Base-by-base conservation (phyloP, 2,888 invertebrate species). In the Gonocerus acuteangulatus region DNA sequence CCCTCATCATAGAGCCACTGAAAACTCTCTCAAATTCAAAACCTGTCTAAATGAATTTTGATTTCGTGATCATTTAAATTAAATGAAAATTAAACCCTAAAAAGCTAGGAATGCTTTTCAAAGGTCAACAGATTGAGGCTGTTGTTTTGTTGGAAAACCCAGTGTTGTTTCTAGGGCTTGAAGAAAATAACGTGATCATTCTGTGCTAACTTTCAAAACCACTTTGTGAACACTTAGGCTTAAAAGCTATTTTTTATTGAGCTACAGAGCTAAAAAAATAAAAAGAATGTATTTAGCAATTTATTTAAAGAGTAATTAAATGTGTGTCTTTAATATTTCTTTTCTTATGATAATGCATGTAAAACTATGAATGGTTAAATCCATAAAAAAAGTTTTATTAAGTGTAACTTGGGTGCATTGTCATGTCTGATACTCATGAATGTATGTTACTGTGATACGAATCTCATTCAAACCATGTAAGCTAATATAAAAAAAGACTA, bases 21-120 rank as follows among this genome's bases (percentile, higher is more conserved):
- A 65, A 65, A 48, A 62, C 60, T 15, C 49, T 65, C 16, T 60
- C 62, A 0, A 65, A 65, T 23, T 56, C 64, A 34, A 64, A 64
- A 52, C 64, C 64, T 27, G 47, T 63, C 44, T 63, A 61, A 61
- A 42, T 36, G 15, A n/a, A 9, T 4, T 11, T 4, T 11, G n/a
- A 13, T n/a, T 15, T n/a, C 4, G 4, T 39, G 4, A 9, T n/a
- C 13, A 3, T 39, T n/a, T 39, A 39, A 11, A 9, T 9, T 39
- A n/a, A n/a, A n/a, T n/a, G 39, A 39, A 9, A 9, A 11, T n/a
- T n/a, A 9, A 15, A 13, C 39, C 39, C 15, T 39, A 9, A 39
- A n/a, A 9, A 9, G 39, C 39, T 39, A 39, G 4, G 39, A 9
- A 13, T n/a, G 39, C 39, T 39, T 15, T 39, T 3, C n/a, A 39